Conservation (phyloP, 2,797 vertebrate species). For the Erpetoichthys calabaricus region DNA sequence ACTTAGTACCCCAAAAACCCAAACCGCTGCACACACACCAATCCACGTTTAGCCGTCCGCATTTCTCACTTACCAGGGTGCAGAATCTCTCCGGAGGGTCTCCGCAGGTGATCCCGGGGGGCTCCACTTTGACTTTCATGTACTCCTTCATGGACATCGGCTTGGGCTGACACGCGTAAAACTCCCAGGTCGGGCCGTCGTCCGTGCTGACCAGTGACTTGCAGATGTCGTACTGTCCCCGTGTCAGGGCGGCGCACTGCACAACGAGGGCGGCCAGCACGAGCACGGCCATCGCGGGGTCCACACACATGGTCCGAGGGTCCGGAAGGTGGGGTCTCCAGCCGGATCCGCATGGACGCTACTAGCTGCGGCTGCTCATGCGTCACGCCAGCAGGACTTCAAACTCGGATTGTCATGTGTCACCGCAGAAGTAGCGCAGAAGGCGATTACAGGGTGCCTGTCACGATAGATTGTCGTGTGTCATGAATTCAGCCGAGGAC, state of each 20-base stretch:
- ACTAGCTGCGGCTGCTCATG: conserved; percentile 32
- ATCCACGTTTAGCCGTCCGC: too few relatives aligned
- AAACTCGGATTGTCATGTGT: not conserved
- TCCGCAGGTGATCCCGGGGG: conserved; percentile 82
- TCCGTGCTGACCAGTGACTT: conserved; percentile 93
- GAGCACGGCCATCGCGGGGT: conserved; percentile 63
- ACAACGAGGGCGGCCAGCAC: conserved; percentile 49
- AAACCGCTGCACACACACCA: too few relatives aligned
- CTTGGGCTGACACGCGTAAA: conserved; percentile 90
- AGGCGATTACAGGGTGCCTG: too few relatives aligned
- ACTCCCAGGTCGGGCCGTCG: conserved; percentile 89
- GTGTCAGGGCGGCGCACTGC: conserved; percentile 59
- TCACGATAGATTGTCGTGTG: too few relatives aligned
- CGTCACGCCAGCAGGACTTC: conserved; percentile 12
- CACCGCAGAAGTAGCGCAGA: too few relatives aligned
- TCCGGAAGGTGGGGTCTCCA: conserved; percentile 37
- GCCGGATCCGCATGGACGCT: conserved; percentile 61
- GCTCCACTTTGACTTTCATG: conserved; percentile 81
- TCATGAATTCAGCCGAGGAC: too few relatives aligned
- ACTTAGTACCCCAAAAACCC: too few relatives aligned
- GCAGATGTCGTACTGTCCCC: conserved; percentile 87
- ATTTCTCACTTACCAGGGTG: conserved; percentile 74
- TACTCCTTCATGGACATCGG: conserved; percentile 74
- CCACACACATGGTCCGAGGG: conserved; percentile 29
- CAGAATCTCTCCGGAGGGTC: conserved; percentile 91